phyloP scores from a whole-genome alignment of 2,888 invertebrate species.

The Acronicta aceris region DNA sequence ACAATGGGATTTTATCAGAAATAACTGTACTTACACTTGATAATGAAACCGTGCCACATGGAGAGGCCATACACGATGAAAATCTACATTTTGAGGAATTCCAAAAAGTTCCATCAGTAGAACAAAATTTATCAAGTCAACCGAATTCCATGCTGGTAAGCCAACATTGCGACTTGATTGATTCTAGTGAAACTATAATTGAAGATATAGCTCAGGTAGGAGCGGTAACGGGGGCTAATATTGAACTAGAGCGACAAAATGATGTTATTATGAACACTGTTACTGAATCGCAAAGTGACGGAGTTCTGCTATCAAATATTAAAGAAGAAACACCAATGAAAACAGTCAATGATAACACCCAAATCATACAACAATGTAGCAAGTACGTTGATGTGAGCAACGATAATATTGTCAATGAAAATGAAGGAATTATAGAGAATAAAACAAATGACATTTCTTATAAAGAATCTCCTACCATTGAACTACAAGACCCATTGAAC shows the following conservation, averaged over 20 bases:
- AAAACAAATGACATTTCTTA: constrained; percentile 30
- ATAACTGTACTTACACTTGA: not conserved
- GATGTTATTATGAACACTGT: constrained; percentile 1
- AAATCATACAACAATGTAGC: constrained; percentile 1
- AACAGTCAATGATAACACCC: constrained; percentile 5
- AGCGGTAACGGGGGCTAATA: not conserved
- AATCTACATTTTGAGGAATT: not conserved
- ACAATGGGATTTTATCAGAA: not conserved
- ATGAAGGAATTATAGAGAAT: constrained; percentile 10
- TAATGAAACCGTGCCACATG: not conserved
- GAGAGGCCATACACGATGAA: not conserved
- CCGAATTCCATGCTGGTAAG: not conserved
- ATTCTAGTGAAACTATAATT: not conserved
- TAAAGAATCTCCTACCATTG: constrained; percentile 19
- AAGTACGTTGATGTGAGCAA: not conserved
- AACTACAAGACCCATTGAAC: constrained; percentile 33
- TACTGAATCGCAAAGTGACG: constrained; percentile 1
- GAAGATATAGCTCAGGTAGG: not conserved
- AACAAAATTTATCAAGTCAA: constrained; percentile 6
- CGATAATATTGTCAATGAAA: constrained; percentile 12
- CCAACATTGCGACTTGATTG: not conserved
- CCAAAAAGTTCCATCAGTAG: not conserved
- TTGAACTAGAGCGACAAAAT: constrained; percentile 4
- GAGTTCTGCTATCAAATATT: not conserved
- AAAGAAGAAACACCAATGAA: constrained; percentile 10